Evolutionary conservation across 2,113 vertebrate genomes (phyloP), one percentile per base, ranked within the genome.

Genomic region (Diglossa brunneiventris): DNA sequence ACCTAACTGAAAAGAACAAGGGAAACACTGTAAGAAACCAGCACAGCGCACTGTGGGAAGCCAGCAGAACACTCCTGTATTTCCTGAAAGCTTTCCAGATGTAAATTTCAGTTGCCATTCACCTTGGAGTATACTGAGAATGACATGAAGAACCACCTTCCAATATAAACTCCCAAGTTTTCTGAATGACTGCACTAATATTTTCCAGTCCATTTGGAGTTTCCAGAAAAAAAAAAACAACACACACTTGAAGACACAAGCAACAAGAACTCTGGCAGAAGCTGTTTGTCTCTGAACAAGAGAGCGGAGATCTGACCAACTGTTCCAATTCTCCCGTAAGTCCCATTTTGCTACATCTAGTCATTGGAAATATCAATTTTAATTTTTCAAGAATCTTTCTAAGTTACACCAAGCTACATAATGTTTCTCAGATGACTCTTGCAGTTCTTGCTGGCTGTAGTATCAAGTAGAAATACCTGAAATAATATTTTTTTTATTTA

Each of bases 61-160:
- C 35, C 89, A 94, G 30, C 18, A 77, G 73, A 92, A 56, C n/a
- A 74, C 35, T 84, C 74, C 22, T 61, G 22, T 44, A 39, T 37
- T 86, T 92, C 72, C 80, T 89, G 83, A 95, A 90, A 88, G 28
- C 26, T 75, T 90, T 93, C 68, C 79, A 92, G 76, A 53, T 56
- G 42, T 66, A 62, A 68, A 80, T 83, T 85, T 85, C 31, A 77
- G 64, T 30, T 49, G 46, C 58, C 39, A 59, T 59, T 94, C 90
- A 90, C 50, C 42, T 80, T 39, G 42, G 41, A 69, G n/a, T 46
- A 76, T 26, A 90, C 55, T 35, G 35, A 83, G 50, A 88, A 83
- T 8, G 28, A 69, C 47, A 79, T 70, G 58, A 83, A 92, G 21
- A 83, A 82, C 11, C 31, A 83, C 69, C 39, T 66, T 90, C 79